Conservation (phyloP, 1,140 invertebrate species). For the Proctacanthus coquilletti region DNA sequence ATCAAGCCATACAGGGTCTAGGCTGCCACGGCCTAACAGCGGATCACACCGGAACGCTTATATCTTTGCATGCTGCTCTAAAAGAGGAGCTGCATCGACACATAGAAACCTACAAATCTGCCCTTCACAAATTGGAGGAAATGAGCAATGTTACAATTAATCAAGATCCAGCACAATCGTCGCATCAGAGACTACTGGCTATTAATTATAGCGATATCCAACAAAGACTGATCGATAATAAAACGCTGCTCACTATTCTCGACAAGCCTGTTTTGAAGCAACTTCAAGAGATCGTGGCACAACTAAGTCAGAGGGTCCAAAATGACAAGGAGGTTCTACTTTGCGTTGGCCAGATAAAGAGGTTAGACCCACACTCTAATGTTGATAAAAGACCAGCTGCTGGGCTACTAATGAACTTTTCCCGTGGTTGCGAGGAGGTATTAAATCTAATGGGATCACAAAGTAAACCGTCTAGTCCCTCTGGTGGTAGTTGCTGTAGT, state of each 20-base stretch:
- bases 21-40: slow-evolving; percentile 74
- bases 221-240: slow-evolving; percentile 80
- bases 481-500: slow-evolving; percentile 33
- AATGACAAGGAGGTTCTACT: slow-evolving; percentile 55
- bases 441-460: slow-evolving; percentile 53
- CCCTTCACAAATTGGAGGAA: slow-evolving; percentile 74
- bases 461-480: slow-evolving; percentile 11
- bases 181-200: slow-evolving; percentile 75
- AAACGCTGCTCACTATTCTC: slow-evolving; percentile 69
- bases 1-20: slow-evolving; percentile 69
- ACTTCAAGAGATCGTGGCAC: slow-evolving; percentile 36
- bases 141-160: slow-evolving; percentile 49
- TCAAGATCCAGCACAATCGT: slow-evolving; percentile 70
- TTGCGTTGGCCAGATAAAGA: slow-evolving; percentile 44
- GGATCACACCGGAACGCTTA: slow-evolving; percentile 37
- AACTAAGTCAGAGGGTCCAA: slow-evolving; percentile 42
- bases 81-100: slow-evolving; percentile 70
- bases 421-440: slow-evolving; percentile 62
- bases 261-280: slow-evolving; percentile 50
- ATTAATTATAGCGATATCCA: slow-evolving; percentile 68
- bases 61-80: slow-evolving; percentile 51
- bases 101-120: slow-evolving; percentile 72
- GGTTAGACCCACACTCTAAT: slow-evolving; percentile 35
- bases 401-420: slow-evolving; percentile 67
- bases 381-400: slow-evolving; percentile 49